A percentile compares a stretch with the other conserved stretches of the same genome.
phyloP scores from a whole-genome alignment of 1,140 invertebrate species.

The Nasonia vitripennis region DNA sequence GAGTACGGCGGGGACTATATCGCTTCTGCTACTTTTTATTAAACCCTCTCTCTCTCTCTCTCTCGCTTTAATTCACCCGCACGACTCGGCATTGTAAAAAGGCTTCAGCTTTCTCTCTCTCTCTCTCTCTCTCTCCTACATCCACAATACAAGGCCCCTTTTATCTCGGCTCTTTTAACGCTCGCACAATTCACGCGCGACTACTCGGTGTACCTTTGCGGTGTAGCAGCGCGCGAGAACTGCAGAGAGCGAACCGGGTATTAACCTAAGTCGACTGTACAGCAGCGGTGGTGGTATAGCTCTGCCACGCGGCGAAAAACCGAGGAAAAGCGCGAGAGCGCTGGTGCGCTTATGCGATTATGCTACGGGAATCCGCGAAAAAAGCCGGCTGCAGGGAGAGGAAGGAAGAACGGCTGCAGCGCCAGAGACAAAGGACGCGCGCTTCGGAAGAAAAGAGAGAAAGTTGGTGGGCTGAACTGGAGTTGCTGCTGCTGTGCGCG shows the following conservation, averaged over 20 bases:
- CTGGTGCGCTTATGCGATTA: conserved; percentile 42
- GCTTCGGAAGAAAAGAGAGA: neutral
- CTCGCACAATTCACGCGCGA: conserved; percentile 22
- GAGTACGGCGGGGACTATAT: neutral
- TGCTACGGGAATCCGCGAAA: conserved; percentile 7
- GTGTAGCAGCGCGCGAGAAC: neutral
- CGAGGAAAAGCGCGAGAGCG: conserved; percentile 1
- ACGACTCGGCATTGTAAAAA: conserved; percentile 14
- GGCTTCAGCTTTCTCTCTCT: neutral
- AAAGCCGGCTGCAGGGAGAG: neutral
- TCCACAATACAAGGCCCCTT: conserved; percentile 31
- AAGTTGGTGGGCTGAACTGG: neutral
- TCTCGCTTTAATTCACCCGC: conserved; percentile 22
- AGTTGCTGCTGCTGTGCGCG: neutral
- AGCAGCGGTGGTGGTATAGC: too few species aligned
- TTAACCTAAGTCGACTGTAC: conserved; percentile 40
- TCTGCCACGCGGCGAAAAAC: neutral
- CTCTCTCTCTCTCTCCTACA: neutral
- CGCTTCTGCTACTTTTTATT: conserved; percentile 27
- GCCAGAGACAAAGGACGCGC: neutral
- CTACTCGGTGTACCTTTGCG: neutral
- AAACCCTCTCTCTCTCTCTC: neutral
- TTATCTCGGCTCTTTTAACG: conserved; percentile 31
- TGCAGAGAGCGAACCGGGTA: conserved; percentile 12
- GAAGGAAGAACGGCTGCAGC: neutral